Percentiles rank a stretch among this genome's conserved stretches.
These are phyloP conservation scores for Plutomurus gul DNA, from an alignment of 1,140 invertebrate species.

Conservation along the genomic window DNA sequence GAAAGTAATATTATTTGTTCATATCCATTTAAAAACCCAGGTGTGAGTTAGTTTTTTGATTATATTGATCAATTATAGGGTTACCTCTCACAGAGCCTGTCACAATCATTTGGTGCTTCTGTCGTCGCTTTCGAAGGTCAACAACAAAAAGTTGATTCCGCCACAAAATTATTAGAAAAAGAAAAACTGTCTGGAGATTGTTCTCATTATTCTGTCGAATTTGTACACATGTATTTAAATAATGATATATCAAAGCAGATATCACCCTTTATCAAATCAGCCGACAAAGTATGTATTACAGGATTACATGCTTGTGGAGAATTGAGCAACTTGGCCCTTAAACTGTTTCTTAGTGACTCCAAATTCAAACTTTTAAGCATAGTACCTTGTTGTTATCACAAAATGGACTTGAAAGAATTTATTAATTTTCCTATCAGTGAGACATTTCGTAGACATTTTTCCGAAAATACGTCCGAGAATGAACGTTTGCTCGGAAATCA, in stretches of 20 bases:
- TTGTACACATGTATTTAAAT: not conserved
- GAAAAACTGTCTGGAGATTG: not conserved
- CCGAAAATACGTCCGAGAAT: not conserved
- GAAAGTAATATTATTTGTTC: not conserved
- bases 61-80: conserved; percentile 33
- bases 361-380: conserved; percentile 67
- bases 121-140: conserved; percentile 76
- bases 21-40: not conserved
- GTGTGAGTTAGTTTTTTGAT: not conserved
- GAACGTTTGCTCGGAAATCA: conserved; percentile 62
- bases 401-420: conserved; percentile 59
- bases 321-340: conserved; percentile 71
- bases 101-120: conserved; percentile 61
- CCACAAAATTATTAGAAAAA: conserved; percentile 53
- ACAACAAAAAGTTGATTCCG: conserved; percentile 65
- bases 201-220: too few relatives aligned
- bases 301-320: conserved; percentile 85
- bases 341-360: conserved; percentile 70
- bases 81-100: conserved; percentile 39
- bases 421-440: conserved; percentile 68
- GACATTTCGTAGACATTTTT: not conserved
- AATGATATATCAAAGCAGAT: not conserved
- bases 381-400: conserved; percentile 87
- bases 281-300: conserved; percentile 61
- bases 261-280: not conserved